These are phyloP conservation scores for Pyralis farinalis DNA, from an alignment of 2,888 invertebrate species.

Conservation along the genomic window DNA sequence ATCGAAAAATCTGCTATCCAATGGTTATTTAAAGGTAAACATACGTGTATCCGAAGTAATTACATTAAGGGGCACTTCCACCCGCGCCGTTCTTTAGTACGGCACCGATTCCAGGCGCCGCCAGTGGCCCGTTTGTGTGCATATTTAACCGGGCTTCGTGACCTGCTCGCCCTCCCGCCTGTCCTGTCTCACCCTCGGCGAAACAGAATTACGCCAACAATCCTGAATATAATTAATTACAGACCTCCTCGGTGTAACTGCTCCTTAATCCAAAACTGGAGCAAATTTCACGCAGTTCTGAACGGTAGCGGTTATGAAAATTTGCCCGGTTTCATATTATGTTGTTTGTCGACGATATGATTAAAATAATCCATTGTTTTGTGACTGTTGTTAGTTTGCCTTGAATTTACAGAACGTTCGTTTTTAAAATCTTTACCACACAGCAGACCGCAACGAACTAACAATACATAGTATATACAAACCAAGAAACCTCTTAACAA, in stretches of 20 bases:
- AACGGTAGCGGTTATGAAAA: conserved; percentile 1
- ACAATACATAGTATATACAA: too few relatives aligned
- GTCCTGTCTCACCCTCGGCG: conserved; percentile 19
- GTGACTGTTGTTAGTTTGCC: not conserved
- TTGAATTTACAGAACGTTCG: not conserved
- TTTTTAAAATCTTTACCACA: too few relatives aligned
- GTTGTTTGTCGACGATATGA: not conserved
- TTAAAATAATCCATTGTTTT: not conserved
- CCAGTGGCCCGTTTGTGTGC: conserved; percentile 45
- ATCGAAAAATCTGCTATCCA: conserved; percentile 11
- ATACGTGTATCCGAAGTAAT: conserved; percentile 32
- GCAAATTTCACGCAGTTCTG: conserved; percentile 12
- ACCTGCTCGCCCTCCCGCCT: not conserved
- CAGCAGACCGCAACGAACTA: too few relatives aligned
- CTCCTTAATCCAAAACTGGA: conserved; percentile 23
- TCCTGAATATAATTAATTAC: conserved; percentile 37
- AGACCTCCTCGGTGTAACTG: conserved; percentile 22
- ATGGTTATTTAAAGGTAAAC: conserved; percentile 19
- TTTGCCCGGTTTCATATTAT: conserved; percentile 9
- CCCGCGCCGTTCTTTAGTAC: conserved; percentile 40
- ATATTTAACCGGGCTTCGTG: conserved; percentile 52
- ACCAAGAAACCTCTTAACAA: too few relatives aligned
- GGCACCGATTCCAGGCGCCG: conserved; percentile 41
- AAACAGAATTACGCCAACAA: conserved; percentile 34
- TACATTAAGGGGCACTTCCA: conserved; percentile 50